Percentiles rank a stretch among this genome's conserved stretches.
These are phyloP conservation scores for Myiagra hebetior DNA, from an alignment of 2,113 vertebrate genomes.

Conservation along the genomic window DNA sequence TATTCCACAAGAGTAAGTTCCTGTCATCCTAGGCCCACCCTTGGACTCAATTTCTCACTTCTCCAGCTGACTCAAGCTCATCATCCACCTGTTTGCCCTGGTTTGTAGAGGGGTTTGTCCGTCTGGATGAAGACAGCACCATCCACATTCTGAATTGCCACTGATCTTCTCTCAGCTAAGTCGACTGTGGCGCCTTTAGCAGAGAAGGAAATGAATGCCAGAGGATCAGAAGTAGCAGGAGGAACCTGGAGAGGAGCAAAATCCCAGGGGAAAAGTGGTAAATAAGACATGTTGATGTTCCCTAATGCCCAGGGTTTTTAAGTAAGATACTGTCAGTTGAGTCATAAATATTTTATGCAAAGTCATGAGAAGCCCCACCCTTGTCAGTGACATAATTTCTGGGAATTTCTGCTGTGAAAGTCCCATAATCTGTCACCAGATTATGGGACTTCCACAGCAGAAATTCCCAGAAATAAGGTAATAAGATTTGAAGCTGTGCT, in stretches of 20 bases:
- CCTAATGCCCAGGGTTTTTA: background rate
- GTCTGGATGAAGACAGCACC: constrained; percentile 47
- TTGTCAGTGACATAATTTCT: background rate
- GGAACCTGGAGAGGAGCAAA: constrained; percentile 48
- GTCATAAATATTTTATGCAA: background rate
- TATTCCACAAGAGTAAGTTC: background rate
- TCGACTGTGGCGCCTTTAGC: constrained; percentile 19
- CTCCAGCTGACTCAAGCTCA: background rate
- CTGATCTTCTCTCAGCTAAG: constrained; percentile 41
- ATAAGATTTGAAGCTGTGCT: background rate
- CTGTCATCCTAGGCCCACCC: background rate
- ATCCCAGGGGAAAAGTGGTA: background rate
- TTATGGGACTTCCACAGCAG: too few species aligned
- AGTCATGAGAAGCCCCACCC: background rate
- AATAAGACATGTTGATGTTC: background rate
- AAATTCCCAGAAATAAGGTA: too few species aligned
- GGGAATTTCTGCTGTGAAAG: background rate
- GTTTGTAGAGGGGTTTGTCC: constrained; percentile 62
- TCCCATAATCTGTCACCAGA: background rate
- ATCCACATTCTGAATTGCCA: constrained; percentile 44
- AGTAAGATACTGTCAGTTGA: background rate
- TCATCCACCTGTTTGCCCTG: constrained; percentile 51
- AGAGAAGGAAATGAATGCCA: constrained; percentile 64
- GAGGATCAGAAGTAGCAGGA: background rate
- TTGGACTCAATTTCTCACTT: background rate